Evolutionary conservation across 2,888 invertebrate species (phyloP).

Genomic region (Acrobasis repandana): DNA sequence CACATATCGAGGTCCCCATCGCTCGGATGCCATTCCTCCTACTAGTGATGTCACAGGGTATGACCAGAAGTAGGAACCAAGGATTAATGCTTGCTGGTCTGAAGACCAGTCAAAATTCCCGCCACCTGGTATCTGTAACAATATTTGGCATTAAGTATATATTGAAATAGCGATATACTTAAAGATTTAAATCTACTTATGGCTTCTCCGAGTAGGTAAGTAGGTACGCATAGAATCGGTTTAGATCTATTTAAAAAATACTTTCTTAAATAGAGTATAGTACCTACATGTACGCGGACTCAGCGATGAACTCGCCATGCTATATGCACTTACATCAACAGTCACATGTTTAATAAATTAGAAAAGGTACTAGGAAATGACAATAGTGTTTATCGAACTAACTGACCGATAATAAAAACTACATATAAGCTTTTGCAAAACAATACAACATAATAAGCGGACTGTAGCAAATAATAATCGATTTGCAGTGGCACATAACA

Average conservation of each 20-base stretch:
- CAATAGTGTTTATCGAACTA: conserved; percentile 27
- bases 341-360: background rate
- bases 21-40: conserved; percentile 86
- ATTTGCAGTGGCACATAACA: background rate
- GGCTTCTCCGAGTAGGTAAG: no score
- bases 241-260: no score
- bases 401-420: conserved; percentile 20
- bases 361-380: conserved; percentile 19
- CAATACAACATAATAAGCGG: background rate
- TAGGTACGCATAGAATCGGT: no score
- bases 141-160: conserved; percentile 15
- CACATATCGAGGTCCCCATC: conserved; percentile 84
- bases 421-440: conserved; percentile 15
- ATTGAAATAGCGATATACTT: no score
- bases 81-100: conserved; percentile 84
- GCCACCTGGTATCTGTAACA: conserved; percentile 44
- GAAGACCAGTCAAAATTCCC: conserved; percentile 81
- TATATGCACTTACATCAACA: background rate
- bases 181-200: no score
- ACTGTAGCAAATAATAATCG: conserved; percentile 13
- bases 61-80: conserved; percentile 88
- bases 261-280: no score
- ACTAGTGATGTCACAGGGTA: conserved; percentile 85
- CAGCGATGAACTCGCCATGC: background rate
- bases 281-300: background rate